phyloP scores from a whole-genome alignment of 2,888 invertebrate species.

The Tenthredo livida region DNA sequence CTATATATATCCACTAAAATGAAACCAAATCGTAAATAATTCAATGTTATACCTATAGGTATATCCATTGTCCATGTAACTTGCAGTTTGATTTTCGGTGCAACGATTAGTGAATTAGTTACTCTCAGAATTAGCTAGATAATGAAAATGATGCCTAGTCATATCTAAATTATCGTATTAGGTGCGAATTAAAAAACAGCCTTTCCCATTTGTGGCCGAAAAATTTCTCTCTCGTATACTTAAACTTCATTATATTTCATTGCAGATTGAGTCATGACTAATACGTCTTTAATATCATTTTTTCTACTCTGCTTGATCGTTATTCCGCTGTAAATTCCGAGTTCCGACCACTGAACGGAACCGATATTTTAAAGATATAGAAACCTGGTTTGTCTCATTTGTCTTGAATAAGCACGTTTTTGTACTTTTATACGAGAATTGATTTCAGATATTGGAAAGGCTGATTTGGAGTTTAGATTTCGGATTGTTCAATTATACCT shows the following conservation, averaged over 20 bases:
- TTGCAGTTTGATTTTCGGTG: not conserved
- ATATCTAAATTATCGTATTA: conserved; percentile 42
- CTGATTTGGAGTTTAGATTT: conserved; percentile 43
- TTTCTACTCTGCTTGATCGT: conserved; percentile 23
- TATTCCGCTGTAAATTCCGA: not conserved
- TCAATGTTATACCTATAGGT: conserved; percentile 17
- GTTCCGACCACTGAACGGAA: not conserved
- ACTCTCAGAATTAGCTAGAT: not conserved
- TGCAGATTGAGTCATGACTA: not conserved
- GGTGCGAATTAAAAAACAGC: conserved; percentile 28
- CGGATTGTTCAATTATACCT: conserved; percentile 35
- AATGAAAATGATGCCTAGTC: conserved; percentile 30
- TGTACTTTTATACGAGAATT: conserved; percentile 49
- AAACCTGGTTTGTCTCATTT: not conserved
- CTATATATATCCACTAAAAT: not conserved
- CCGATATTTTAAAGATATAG: not conserved
- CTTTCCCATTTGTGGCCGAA: conserved; percentile 42
- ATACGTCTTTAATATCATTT: not conserved
- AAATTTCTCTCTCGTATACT: conserved; percentile 17
- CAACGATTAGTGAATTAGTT: not conserved
- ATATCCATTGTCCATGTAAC: not conserved
- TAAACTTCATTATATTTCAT: not conserved
- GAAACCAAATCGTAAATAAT: conserved; percentile 13
- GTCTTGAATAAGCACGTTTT: conserved; percentile 7
- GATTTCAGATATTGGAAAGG: conserved; percentile 40